Conservation (phyloP, 2,113 vertebrate species). For the Marmota flaviventris region DNA sequence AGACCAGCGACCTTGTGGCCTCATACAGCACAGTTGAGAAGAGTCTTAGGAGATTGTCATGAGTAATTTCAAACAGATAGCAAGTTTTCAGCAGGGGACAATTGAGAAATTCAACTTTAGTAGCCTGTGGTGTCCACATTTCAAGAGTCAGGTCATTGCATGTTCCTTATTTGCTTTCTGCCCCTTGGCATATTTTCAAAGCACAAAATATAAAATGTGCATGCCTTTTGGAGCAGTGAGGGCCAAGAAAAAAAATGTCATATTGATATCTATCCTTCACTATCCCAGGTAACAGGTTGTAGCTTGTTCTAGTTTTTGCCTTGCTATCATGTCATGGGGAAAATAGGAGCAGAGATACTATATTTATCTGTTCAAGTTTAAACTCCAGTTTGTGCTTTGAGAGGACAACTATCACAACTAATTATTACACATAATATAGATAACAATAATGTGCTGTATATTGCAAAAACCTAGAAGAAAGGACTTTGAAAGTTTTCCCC, state of each 20-base stretch:
- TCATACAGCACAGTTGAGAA: neutral
- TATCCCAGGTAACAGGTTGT: conserved; percentile 9
- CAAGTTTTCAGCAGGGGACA: neutral
- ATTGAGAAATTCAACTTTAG: conserved; percentile 31
- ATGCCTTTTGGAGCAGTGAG: conserved; percentile 42
- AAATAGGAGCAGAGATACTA: neutral
- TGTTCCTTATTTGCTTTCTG: conserved; percentile 57
- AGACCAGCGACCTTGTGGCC: neutral
- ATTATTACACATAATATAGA: neutral
- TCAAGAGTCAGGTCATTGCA: conserved; percentile 24
- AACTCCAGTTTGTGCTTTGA: conserved; percentile 3
- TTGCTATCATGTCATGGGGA: neutral
- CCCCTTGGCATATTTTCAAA: conserved; percentile 57
- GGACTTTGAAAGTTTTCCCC: neutral
- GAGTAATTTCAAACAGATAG: conserved; percentile 39
- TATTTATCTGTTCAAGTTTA: neutral
- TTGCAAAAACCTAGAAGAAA: neutral
- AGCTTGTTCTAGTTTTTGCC: neutral
- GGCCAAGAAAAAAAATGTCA: conserved; percentile 15
- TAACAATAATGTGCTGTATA: neutral
- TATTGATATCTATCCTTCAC: conserved; percentile 18
- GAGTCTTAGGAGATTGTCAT: neutral
- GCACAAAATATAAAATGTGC: conserved; percentile 17
- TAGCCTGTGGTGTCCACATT: neutral
- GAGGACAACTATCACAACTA: neutral